These are phyloP conservation scores for Oreotragus oreotragus DNA, from an alignment of 2,113 vertebrate species.

Conservation along the genomic window DNA sequence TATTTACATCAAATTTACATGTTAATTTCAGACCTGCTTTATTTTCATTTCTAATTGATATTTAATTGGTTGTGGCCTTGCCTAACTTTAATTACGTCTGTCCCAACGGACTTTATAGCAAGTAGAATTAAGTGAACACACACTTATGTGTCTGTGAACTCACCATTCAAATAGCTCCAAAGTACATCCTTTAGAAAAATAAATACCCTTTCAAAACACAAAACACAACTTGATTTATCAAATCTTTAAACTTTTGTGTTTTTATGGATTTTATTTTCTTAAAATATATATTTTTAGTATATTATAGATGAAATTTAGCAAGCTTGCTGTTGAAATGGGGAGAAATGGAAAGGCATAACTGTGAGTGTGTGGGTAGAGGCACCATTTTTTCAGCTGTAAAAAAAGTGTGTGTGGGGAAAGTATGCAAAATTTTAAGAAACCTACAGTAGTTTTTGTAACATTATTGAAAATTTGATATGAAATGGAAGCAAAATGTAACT, in stretches of 20 bases:
- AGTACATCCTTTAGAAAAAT: slow-evolving; percentile 12
- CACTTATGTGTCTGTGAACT: not conserved
- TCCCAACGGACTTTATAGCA: not conserved
- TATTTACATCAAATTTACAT: slow-evolving; percentile 59
- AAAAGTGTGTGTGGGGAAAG: not conserved
- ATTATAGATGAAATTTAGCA: not conserved
- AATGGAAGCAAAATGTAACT: not conserved
- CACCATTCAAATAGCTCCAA: not conserved
- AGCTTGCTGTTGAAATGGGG: not conserved
- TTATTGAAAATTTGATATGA: not conserved
- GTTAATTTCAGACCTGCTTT: slow-evolving; percentile 9
- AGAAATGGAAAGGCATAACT: not conserved
- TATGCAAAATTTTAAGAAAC: not conserved
- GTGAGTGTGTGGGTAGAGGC: not conserved
- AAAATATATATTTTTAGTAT: not conserved
- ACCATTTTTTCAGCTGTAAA: not conserved
- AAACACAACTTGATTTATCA: not conserved
- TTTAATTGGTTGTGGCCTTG: slow-evolving; percentile 50
- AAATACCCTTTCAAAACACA: not conserved
- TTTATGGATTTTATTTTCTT: not conserved
- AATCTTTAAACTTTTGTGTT: not conserved
- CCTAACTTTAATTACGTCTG: slow-evolving; percentile 30
- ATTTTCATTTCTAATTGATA: slow-evolving; percentile 52
- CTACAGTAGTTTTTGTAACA: not conserved
- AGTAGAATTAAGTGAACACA: not conserved